Evolutionary conservation across 2,113 vertebrate genomes (phyloP), one percentile per base, ranked within the genome.

Genomic region (Stomatorhinus ivindoensis): DNA sequence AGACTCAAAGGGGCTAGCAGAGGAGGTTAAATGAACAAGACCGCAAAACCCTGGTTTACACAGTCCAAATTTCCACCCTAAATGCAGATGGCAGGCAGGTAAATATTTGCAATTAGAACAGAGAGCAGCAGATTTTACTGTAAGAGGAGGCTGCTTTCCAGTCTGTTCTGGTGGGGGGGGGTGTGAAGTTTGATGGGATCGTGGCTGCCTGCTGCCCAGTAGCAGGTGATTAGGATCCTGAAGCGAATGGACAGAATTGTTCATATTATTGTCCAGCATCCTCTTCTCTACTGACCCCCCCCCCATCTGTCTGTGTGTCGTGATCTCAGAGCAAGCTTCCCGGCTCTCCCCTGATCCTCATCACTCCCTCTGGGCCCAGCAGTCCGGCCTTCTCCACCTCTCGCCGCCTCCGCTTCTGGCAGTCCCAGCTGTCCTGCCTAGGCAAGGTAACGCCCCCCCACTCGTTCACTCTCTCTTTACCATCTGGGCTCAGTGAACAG

Each of bases 371-470:
- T 0, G 97, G 97, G 50, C 98, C 97, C 0, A 96, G 96, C 61
- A 97, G 95, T 91, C 96, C 97, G 0, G 92, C 96, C 91, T 96
- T 98, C 88, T 96, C 97, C 85, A 96, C 97, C 3, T 98, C 98
- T 1, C 96, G 98, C 0, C 95, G 98, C 89, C 97, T 98, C 93
- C 97, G 98, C 39, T 99, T 99, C 95, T 99, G 98, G 98, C 98
- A 99, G 91, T 99, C 98, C 0, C 98, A 99, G 95, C 97, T 99
- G 21, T 98, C 98, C 91, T 99, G 98, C 92, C 93, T 99, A 87
- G 98, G 98, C 89, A 99, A 99, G 97, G 98, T 98, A 88, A 65
- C 31, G 42, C 46, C 44, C 13, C 17, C 42, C 35, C 50, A 27
- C 39, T 73, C 42, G 15, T 7, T n/a, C 42, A 31, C 24, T 85